A percentile compares a stretch with the other conserved stretches of the same genome.
These are phyloP conservation scores for Peromyscus melanophrys DNA, from an alignment of 2,797 vertebrate genomes.

Conservation along the genomic window DNA sequence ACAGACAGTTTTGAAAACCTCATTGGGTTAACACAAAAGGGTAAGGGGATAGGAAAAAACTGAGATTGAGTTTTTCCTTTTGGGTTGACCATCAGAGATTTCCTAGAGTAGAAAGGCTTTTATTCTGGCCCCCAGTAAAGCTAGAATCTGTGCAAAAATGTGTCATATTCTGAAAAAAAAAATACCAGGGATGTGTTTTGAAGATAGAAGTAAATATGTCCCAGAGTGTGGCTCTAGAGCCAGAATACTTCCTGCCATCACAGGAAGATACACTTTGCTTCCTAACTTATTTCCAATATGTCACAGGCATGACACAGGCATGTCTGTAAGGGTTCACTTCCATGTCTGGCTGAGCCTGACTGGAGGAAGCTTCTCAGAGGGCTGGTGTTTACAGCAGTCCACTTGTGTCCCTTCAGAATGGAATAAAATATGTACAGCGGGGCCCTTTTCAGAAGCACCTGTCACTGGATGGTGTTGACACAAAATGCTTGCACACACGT, in stretches of 20 bases:
- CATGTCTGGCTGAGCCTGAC: slow-evolving; percentile 78
- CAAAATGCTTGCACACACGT: slow-evolving; percentile 6
- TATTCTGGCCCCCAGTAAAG: slow-evolving; percentile 70
- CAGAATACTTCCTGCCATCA: neutral
- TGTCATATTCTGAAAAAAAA: slow-evolving; percentile 74
- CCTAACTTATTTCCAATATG: slow-evolving; percentile 1
- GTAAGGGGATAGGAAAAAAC: slow-evolving; percentile 25
- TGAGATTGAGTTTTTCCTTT: slow-evolving; percentile 72
- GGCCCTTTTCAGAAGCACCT: slow-evolving; percentile 48
- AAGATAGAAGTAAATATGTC: slow-evolving; percentile 48
- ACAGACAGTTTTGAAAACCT: slow-evolving; percentile 32
- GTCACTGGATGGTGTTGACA: slow-evolving; percentile 58
- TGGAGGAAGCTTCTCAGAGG: neutral
- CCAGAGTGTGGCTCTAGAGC: slow-evolving; percentile 2
- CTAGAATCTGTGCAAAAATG: slow-evolving; percentile 67
- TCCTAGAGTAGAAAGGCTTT: slow-evolving; percentile 73
- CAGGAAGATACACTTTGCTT: slow-evolving; percentile 9
- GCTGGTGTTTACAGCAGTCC: slow-evolving; percentile 37
- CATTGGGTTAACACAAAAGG: neutral
- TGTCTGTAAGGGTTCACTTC: neutral
- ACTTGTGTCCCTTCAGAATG: slow-evolving; percentile 73
- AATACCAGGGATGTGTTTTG: slow-evolving; percentile 34
- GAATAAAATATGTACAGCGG: slow-evolving; percentile 55
- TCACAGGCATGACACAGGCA: neutral
- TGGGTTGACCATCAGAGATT: slow-evolving; percentile 65